Base-by-base conservation (phyloP, 1,140 invertebrate species). In the Solenopsis fugax region DNA sequence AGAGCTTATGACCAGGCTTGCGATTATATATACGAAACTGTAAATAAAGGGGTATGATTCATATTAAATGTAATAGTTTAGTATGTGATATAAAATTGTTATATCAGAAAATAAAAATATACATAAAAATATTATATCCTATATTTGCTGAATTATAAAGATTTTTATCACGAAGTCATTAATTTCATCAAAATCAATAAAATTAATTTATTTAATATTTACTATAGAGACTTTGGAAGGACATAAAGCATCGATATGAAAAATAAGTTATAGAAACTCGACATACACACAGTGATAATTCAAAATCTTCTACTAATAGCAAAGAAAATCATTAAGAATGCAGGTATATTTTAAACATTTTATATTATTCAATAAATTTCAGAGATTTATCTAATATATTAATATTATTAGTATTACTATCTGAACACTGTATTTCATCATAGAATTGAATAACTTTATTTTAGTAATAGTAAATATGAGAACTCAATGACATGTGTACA, bases 231-330 rank as follows among this genome's bases (percentile, higher is more conserved):
- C 81, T 90, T 9, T 90, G 89, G 89, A 72, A 18, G n/a, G 41
- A 90, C 9, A 90, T 90, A 76, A 90, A 90, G 37, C 50, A 90
- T 13, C 64, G 41, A 0, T 90, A 88, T n/a, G 75, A 88, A 45
- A 62, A 85, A 56, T 1, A 12, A 58, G 45, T 29, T 54, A 71
- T 2, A 16, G 37, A 48, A 72, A 72, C 16, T 81, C 50, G 2
- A 45, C 18, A 71, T 54, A 24, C 9, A 24, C 21, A 45, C 9
- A n/a, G 4, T 0, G 21, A 56, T 56, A n/a, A 52, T 37, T 5
- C 12, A n/a, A 56, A 71, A 0, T 9, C 9, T 72, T 4, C 9
- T 37, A 45, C 16, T 13, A 6, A 58, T 71, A n/a, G 54, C 1
- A 24, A 24, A 45, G 21, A 81, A 81, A 37, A 13, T 45, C 21